Conservation (phyloP, 2,113 vertebrate genomes). For the Machaerirhynchus nigripectus region DNA sequence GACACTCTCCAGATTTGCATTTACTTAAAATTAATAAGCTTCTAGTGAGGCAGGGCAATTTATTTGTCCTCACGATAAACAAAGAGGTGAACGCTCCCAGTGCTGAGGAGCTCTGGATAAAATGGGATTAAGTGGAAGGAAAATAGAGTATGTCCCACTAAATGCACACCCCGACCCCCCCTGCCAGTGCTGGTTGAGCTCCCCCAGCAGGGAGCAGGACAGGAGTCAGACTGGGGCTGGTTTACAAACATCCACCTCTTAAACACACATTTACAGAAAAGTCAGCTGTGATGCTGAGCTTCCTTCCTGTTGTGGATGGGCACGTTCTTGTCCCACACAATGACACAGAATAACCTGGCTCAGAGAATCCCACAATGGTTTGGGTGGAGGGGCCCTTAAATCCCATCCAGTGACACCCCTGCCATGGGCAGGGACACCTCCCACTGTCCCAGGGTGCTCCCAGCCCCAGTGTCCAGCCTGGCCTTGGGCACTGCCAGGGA, state of each 20-base stretch:
- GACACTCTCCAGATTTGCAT: background rate
- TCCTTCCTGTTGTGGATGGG: fast-evolving
- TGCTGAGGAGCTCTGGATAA: background rate
- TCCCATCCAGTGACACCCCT: fast-evolving
- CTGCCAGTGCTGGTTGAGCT: background rate
- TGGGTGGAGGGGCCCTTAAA: background rate
- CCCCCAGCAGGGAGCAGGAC: background rate
- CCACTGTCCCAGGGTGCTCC: background rate
- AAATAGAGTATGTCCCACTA: background rate
- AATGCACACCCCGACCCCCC: fast-evolving
- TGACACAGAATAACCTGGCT: fast-evolving
- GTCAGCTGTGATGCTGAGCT: fast-evolving
- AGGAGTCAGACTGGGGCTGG: background rate
- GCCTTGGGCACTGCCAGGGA: background rate
- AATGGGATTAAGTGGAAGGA: background rate
- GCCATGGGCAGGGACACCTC: background rate
- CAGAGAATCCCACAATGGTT: background rate
- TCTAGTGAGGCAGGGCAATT: background rate
- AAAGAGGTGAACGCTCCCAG: background rate
- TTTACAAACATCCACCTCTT: background rate
- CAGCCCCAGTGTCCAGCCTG: background rate
- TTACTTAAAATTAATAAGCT: slow-evolving; percentile 19
- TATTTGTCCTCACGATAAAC: background rate
- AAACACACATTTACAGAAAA: background rate
- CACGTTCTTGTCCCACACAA: fast-evolving